A percentile compares a stretch with the other conserved stretches of the same genome.
Evolutionary conservation across 2,113 vertebrate genomes (phyloP).

Genomic region (Condylura cristata): DNA sequence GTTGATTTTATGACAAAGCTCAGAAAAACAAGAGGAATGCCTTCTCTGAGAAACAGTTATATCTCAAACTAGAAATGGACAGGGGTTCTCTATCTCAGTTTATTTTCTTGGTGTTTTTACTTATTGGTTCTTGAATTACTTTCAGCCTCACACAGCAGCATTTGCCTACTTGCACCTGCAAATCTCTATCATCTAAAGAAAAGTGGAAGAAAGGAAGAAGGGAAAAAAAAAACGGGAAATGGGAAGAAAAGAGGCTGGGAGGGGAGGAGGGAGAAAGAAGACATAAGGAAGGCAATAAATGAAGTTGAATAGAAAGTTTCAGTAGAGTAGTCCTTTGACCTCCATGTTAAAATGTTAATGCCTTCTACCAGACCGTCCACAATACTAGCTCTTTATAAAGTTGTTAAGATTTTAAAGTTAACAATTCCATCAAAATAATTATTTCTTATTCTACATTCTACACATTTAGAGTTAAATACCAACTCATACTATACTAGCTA

Average conservation of each 20-base stretch:
- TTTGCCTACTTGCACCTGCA: not conserved
- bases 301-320: not conserved
- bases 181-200: not conserved
- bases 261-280: too few species aligned
- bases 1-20: not conserved
- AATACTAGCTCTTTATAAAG: not conserved
- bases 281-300: not conserved
- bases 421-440: not conserved
- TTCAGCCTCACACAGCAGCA: not conserved
- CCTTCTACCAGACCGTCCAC: not conserved
- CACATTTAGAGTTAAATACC: not conserved
- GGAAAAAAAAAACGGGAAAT: too few species aligned
- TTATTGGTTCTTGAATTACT: not conserved
- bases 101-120: not conserved
- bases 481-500: not conserved
- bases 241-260: too few species aligned
- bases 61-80: not conserved
- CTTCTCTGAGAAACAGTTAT: not conserved
- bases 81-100: not conserved
- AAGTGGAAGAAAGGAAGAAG: too few species aligned
- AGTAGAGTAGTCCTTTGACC: not conserved
- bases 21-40: not conserved
- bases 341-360: not conserved
- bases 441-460: not conserved
- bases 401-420: not conserved